phyloP scores from a whole-genome alignment of 2,113 vertebrate genomes.

The Chiloscyllium plagiosum region DNA sequence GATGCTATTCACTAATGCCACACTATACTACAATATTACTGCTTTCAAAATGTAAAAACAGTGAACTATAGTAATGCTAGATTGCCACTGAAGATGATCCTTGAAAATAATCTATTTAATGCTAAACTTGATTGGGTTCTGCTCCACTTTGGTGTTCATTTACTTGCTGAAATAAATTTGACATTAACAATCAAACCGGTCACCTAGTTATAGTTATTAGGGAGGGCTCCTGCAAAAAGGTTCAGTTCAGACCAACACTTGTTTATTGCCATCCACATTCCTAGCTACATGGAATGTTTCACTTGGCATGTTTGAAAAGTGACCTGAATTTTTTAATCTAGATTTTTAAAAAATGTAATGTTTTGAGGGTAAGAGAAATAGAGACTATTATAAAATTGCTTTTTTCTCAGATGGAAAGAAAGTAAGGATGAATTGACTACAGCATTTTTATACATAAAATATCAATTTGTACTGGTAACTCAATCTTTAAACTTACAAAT shows the following conservation, averaged over 20 bases:
- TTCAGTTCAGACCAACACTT: background rate
- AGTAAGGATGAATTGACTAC: background rate
- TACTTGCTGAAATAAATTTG: background rate
- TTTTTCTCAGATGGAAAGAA: background rate
- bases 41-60: background rate
- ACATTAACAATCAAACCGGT: background rate
- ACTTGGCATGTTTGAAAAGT: background rate
- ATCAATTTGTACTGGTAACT: conserved; percentile 1
- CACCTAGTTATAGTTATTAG: background rate
- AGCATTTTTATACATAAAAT: background rate
- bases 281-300: background rate
- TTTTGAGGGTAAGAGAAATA: background rate
- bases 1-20: background rate
- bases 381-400: background rate
- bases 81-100: background rate
- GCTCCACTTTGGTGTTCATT: background rate
- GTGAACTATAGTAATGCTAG: background rate
- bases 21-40: background rate
- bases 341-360: background rate
- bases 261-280: background rate
- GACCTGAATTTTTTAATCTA: background rate
- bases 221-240: background rate
- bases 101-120: background rate
- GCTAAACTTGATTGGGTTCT: background rate
- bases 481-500: conserved; percentile 15